Evolutionary conservation across 1,140 invertebrate species (phyloP), one percentile per base, ranked within the genome.

Genomic region (Drosophila hydei): DNA sequence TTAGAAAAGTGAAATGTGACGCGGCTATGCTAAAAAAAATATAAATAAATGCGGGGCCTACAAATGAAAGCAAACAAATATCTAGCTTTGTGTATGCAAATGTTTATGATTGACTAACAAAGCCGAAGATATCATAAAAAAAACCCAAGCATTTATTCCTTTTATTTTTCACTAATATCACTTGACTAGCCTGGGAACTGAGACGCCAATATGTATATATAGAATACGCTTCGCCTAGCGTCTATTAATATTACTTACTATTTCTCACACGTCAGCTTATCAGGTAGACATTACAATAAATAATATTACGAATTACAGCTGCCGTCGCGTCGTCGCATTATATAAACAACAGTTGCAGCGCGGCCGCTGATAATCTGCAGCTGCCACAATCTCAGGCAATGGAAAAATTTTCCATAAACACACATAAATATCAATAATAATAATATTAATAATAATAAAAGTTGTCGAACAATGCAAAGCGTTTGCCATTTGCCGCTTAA

Each of bases 1-100:
- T 40, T 43, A 47, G 42, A 72, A 87, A 87, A 85, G 81, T 85
- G 77, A 85, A 85, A 85, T 87, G 81, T 85, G 74, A 87, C 74
- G 78, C 45, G 59, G 55, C 61, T 74, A 77, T 87, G 80, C 69
- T 85, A 77, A 87, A 81, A 72, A 27, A 12, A 23, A 55, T 23
- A 42, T 47, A 45, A 47, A 69, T 42, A 21, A 40, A 70, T 59
- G 19, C 27, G 51, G 36, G 40, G 30, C 25, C 63, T 48, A 65
- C 36, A 42, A 60, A 62, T 18, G 50, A 38, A 54, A 55, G n/a
- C 42, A 36, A 40, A 77, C 73, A 84, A 87, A 77, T 68, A 25
- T 47, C 33, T 36, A 38, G 64, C 65, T 75, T 64, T 85, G 68
- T 85, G 54, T 67, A 85, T 87, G 80, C 80, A 87, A 85, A 85